Conservation (phyloP, 2,797 vertebrate species). For the Loriculus beryllinus region DNA sequence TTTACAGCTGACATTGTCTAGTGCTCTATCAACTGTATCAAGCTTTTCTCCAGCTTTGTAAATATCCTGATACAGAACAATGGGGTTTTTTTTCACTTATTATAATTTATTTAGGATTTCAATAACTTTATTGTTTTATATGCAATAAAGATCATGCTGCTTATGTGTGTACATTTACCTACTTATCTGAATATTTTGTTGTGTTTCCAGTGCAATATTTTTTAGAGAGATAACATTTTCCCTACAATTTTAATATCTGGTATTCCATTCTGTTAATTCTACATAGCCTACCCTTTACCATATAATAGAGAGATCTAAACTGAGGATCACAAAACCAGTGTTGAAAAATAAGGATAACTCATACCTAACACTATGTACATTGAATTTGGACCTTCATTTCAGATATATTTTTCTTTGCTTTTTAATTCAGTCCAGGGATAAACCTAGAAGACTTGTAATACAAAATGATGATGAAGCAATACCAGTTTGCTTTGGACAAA, state of each 20-base stretch:
- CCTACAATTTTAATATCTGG: background rate
- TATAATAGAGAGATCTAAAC: background rate
- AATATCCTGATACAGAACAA: background rate
- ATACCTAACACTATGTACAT: background rate
- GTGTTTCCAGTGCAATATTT: background rate
- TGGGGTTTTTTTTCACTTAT: background rate
- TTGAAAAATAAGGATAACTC: background rate
- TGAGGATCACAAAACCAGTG: background rate
- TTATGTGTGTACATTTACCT: background rate
- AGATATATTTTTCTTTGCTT: background rate
- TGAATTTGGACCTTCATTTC: background rate
- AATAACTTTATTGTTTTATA: background rate
- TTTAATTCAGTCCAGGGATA: background rate
- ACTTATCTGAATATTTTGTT: background rate
- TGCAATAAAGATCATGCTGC: background rate
- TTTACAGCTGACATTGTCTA: background rate
- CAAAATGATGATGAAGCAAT: background rate
- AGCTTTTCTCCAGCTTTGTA: background rate
- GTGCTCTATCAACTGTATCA: background rate
- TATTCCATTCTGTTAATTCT: background rate
- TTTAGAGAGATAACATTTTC: background rate
- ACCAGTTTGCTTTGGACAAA: background rate
- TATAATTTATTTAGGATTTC: background rate
- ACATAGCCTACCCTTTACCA: background rate
- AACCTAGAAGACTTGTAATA: background rate